Evolutionary conservation across 2,888 invertebrate genomes (phyloP), one percentile per base, ranked within the genome.

Genomic region (Adineta ricciae): DNA sequence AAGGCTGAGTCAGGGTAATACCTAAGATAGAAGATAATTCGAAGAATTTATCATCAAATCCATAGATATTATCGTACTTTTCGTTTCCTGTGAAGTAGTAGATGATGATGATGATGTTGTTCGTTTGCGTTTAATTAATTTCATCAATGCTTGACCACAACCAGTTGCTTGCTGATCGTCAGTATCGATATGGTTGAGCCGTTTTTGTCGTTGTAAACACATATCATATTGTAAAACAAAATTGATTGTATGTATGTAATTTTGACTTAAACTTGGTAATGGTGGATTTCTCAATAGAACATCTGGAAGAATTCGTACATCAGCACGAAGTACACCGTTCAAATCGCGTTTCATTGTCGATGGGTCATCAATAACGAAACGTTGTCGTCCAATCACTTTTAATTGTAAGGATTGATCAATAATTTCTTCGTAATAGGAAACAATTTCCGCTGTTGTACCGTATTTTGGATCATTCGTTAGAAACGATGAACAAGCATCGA

Each of bases 381-480:
- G 78, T 78, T 78, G 78, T 78, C 78, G 78, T 24, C 78, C 78
- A 38, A 78, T 78, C 9, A 78, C 41, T 78, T 78, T 78, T 21
- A 78, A 78, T 41, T 78, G 78, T 41, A 78, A 78, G 38, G 78
- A 41, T 11, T 38, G 24, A 41, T 41, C 41, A 41, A 41, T 78
- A 24, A 14, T 24, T 78, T 78, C 78, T 78, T 78, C 78, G n/a
- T 78, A 78, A 78, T 78, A 78, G 24, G 78, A 78, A 41, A 78
- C 78, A 78, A 78, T 78, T 41, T 78, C 78, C 24, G 78, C 78
- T 41, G 78, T 78, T 78, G 78, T 78, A 41, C 78, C 78, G 41
- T 78, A 78, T 78, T 78, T 38, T n/a, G 38, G 38, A n/a, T 41
- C 41, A 78, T 78, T 78, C 9, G 41, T 41, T 78, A 41, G 24